phyloP scores from a whole-genome alignment of 2,888 invertebrate genomes.

The Chironomus riparius region DNA sequence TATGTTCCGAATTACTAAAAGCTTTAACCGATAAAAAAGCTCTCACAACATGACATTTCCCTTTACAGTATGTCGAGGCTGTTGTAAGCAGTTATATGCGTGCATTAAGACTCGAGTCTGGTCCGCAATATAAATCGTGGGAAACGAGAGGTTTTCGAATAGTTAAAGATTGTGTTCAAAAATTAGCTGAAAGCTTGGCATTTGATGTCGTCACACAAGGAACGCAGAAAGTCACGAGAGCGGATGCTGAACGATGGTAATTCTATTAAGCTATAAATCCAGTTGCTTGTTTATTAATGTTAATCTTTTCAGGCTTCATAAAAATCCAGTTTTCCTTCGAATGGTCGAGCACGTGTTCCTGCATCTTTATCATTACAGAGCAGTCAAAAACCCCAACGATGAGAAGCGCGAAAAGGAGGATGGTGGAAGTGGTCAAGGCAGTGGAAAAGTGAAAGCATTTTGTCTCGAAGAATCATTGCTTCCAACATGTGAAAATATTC shows the following conservation, averaged over 20 bases:
- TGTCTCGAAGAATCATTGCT: conserved; percentile 15
- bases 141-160: conserved; percentile 50
- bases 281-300: conserved; percentile 30
- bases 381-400: conserved; percentile 30
- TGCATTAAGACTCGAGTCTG: conserved; percentile 51
- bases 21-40: too few species aligned
- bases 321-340: conserved; percentile 45
- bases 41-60: neutral
- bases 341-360: conserved; percentile 48
- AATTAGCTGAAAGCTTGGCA: conserved; percentile 50
- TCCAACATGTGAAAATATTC: conserved; percentile 38
- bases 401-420: conserved; percentile 23
- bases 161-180: conserved; percentile 47
- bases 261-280: neutral
- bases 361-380: conserved; percentile 44
- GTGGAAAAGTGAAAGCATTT: conserved; percentile 29
- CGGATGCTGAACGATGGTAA: conserved; percentile 37
- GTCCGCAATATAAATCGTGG: conserved; percentile 50
- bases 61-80: conserved; percentile 60
- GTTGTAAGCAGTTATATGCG: conserved; percentile 67
- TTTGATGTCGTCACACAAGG: conserved; percentile 36
- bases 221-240: conserved; percentile 35
- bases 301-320: conserved; percentile 40
- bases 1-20: too few species aligned
- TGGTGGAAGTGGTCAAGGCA: conserved; percentile 27